phyloP scores from a whole-genome alignment of 1,140 invertebrate genomes.

The Melanaphis sacchari region DNA sequence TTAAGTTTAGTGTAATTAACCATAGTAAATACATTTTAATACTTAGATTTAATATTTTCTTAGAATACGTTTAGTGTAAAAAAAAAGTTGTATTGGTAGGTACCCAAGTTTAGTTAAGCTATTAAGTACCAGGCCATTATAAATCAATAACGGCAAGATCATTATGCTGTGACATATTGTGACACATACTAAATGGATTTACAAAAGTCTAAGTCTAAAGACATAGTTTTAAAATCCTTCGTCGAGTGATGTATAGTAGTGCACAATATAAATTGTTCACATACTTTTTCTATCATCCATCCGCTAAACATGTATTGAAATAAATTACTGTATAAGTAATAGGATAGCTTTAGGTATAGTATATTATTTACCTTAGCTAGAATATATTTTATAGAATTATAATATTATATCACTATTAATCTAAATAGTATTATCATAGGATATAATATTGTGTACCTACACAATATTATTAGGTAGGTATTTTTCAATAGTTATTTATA shows the following conservation, averaged over 20 bases:
- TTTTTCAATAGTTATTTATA: not conserved
- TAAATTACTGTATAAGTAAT: not conserved
- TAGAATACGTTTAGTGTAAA: not conserved
- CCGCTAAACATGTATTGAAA: not conserved
- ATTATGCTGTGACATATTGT: slow-evolving; percentile 35
- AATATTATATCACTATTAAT: not conserved
- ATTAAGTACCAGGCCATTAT: not conserved
- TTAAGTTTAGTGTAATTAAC: not conserved
- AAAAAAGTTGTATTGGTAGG: not conserved
- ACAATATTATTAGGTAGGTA: not conserved
- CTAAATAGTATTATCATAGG: not conserved
- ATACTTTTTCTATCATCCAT: not conserved
- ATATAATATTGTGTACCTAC: not conserved
- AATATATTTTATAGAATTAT: not conserved
- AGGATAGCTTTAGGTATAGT: not conserved
- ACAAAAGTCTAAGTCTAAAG: slow-evolving; percentile 6
- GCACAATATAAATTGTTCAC: slow-evolving; percentile 1
- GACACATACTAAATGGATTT: slow-evolving; percentile 44
- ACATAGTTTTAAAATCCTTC: not conserved
- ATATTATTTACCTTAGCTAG: not conserved
- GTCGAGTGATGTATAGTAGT: slow-evolving; percentile 45
- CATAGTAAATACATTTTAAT: not conserved
- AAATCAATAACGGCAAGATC: slow-evolving; percentile 9
- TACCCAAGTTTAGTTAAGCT: not conserved
- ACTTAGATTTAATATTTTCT: too few relatives aligned